phyloP scores from a whole-genome alignment of 1,140 invertebrate genomes.

The Mamestra configurata region DNA sequence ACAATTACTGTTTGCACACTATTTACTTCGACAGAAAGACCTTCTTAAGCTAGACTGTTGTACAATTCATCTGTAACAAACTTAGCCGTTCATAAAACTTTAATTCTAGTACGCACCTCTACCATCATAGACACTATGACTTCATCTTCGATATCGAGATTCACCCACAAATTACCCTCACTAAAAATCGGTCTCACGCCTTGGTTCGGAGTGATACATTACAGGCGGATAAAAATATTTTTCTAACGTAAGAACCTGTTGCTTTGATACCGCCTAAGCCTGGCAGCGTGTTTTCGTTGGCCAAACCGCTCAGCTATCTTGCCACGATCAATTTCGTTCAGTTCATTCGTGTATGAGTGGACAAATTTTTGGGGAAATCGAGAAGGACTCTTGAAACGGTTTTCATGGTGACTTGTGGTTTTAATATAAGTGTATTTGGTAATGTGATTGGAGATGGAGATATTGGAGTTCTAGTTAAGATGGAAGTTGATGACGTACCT shows the following conservation, averaged over 20 bases:
- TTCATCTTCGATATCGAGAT: conserved; percentile 73
- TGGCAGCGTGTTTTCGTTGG: conserved; percentile 62
- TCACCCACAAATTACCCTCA: conserved; percentile 64
- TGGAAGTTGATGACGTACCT: conserved; percentile 24
- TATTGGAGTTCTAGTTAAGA: neutral
- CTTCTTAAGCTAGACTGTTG: too few relatives aligned
- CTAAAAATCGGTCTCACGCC: conserved; percentile 66
- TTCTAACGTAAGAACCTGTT: conserved; percentile 77
- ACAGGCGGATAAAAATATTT: conserved; percentile 78
- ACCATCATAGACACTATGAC: conserved; percentile 59
- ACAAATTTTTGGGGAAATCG: conserved; percentile 51
- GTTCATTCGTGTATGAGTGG: conserved; percentile 51
- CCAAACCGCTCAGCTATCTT: conserved; percentile 51
- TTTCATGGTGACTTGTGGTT: conserved; percentile 33
- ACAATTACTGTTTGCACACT: too few relatives aligned
- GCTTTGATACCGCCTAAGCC: conserved; percentile 65
- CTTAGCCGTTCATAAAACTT: too few relatives aligned
- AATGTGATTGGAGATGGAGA: neutral
- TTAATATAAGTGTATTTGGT: neutral
- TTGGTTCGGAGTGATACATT: conserved; percentile 72
- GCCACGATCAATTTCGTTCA: conserved; percentile 51
- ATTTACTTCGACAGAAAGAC: too few relatives aligned
- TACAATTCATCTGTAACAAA: too few relatives aligned
- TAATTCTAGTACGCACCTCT: conserved; percentile 13
- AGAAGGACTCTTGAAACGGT: conserved; percentile 7